phyloP scores from a whole-genome alignment of 2,797 vertebrate species.

The Onychomys torridus region DNA sequence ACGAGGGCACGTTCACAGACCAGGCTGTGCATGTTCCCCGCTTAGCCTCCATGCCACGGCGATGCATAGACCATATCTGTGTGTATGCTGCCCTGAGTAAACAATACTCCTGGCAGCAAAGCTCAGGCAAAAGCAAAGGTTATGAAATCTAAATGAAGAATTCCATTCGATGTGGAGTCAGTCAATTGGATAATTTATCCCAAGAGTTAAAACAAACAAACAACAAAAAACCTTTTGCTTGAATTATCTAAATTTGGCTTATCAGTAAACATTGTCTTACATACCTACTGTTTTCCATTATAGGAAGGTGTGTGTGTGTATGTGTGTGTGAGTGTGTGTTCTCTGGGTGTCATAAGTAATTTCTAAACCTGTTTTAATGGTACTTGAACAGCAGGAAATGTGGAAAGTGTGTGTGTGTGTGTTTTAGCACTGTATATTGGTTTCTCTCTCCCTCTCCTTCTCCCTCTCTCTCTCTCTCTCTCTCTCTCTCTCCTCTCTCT shows the following conservation, averaged over 20 bases:
- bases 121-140: constrained; percentile 20
- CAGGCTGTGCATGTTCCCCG: neutral
- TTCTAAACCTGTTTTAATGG: neutral
- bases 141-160: constrained; percentile 29
- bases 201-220: too few species aligned
- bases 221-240: neutral
- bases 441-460: too few species aligned
- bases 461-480: too few species aligned
- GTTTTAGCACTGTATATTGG: neutral
- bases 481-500: too few species aligned
- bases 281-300: neutral
- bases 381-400: neutral
- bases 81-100: neutral
- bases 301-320: neutral
- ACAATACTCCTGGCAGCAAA: neutral
- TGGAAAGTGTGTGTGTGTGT: neutral
- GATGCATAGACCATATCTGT: neutral
- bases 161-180: neutral
- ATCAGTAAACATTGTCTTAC: neutral
- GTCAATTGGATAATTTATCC: neutral
- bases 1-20: neutral
- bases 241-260: neutral
- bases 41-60: fast-evolving
- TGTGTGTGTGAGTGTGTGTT: neutral
- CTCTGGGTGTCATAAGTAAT: neutral